Base-by-base conservation (phyloP, 92 coral and sea anemone genomes). In the Muricea muricata region DNA sequence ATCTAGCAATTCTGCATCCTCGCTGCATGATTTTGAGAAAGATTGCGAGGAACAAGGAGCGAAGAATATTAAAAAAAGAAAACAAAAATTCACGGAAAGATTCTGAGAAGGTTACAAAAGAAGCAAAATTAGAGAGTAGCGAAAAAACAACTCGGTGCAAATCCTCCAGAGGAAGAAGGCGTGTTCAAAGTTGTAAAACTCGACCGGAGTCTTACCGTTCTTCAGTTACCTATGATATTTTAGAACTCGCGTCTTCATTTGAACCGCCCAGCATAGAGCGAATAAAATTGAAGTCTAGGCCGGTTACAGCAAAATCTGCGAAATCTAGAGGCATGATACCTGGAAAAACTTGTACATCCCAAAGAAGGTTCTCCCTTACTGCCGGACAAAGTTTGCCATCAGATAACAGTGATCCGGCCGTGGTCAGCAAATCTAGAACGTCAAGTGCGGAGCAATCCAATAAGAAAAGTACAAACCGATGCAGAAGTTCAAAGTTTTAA, bases 341-440 rank as follows among this genome's bases (percentile, higher is more conserved):
- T 21, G 97, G 99, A 0, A 96, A 96, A 81, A 93, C 94, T 54
- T 86, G 75, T 80, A 80, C 60, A 50, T 96, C 99, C 0, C 99
- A 96, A 55, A 85, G 98, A 30, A 89, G 93, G 24, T 85, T 93
- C 63, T 96, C 99, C 5, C 78, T 96, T 20, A 93, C 98, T 18
- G 75, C 90, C 56, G 98, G 92, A 6, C 83, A 78, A 52, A 34
- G 31, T 31, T 28, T 58, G 33, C 32, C 69, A 78, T 39, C 83
- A 4, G 70, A 78, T 55, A 25, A 7, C 13, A 7, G 70, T 63
- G 70, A 63, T 63, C 6, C 70, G 7, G 35, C 12, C 5, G 23
- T n/a, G n/a, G n/a, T 63, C 35, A 14, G 39, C 12, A 63, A 63
- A 32, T 63, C 70, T 13, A 63, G 70, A 28, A 28, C 18, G 6